phyloP scores from a whole-genome alignment of 1,140 invertebrate species.

The Archegozetes longisetosus region DNA sequence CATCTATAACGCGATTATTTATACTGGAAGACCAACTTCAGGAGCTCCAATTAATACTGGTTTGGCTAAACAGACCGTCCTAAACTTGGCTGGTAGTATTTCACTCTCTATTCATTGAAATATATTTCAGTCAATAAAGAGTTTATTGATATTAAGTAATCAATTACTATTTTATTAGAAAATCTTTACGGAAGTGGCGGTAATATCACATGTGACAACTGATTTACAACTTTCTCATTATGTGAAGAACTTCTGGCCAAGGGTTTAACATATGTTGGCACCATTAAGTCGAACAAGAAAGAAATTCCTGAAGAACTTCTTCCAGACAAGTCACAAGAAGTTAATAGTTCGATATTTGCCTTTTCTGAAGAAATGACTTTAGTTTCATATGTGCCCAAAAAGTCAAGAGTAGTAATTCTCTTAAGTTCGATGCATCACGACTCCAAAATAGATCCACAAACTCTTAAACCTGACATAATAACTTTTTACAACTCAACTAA shows the following conservation, averaged over 20 bases:
- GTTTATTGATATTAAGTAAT: neutral
- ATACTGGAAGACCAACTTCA: constrained; percentile 15
- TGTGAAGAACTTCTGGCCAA: constrained; percentile 14
- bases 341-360: constrained; percentile 11
- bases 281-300: constrained; percentile 16
- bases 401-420: constrained; percentile 20
- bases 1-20: constrained; percentile 19
- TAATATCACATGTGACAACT: constrained; percentile 19
- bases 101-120: too few species aligned
- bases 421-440: too few species aligned
- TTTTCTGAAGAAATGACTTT: constrained; percentile 17
- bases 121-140: too few species aligned
- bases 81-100: constrained; percentile 8
- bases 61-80: constrained; percentile 9
- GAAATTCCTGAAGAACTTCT: constrained; percentile 18
- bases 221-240: constrained; percentile 15
- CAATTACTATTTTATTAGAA: constrained; percentile 13
- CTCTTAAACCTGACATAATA: constrained; percentile 27
- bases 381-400: constrained; percentile 21
- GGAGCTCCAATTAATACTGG: constrained; percentile 5
- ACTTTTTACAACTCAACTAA: constrained; percentile 31
- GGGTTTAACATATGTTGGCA: constrained; percentile 19
- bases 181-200: constrained; percentile 11
- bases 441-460: constrained; percentile 18
- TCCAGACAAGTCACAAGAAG: constrained; percentile 4